phyloP scores from a whole-genome alignment of 2,888 invertebrate species.

The Dicranocentrus wangi region DNA sequence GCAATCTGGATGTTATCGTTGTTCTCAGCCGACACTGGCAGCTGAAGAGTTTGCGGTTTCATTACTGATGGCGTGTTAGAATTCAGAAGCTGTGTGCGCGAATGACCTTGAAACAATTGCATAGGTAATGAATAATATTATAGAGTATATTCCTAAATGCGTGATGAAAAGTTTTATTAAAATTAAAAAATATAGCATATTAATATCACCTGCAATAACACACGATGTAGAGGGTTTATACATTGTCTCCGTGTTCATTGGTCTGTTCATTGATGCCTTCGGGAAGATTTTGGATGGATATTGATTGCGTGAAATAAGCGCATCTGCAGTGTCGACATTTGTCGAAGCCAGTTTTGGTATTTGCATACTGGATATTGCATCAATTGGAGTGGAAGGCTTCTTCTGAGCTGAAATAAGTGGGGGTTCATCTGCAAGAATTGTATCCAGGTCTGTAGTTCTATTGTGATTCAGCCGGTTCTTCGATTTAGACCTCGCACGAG shows the following conservation, averaged over 20 bases:
- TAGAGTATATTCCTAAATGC: no score
- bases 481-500: neutral
- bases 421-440: conserved; percentile 4
- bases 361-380: no score
- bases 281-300: no score
- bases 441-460: neutral
- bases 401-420: neutral
- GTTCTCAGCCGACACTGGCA: neutral
- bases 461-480: neutral
- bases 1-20: conserved; percentile 2
- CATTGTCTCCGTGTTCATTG: neutral
- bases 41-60: neutral
- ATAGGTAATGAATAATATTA: no score
- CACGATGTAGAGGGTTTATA: neutral
- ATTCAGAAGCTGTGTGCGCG: neutral
- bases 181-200: no score
- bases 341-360: neutral
- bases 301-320: neutral
- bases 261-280: neutral
- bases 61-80: neutral
- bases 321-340: neutral
- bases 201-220: neutral
- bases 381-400: neutral
- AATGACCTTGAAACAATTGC: neutral
- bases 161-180: no score